phyloP scores from a whole-genome alignment of 2,888 invertebrate genomes.

The Spodoptera exigua region DNA sequence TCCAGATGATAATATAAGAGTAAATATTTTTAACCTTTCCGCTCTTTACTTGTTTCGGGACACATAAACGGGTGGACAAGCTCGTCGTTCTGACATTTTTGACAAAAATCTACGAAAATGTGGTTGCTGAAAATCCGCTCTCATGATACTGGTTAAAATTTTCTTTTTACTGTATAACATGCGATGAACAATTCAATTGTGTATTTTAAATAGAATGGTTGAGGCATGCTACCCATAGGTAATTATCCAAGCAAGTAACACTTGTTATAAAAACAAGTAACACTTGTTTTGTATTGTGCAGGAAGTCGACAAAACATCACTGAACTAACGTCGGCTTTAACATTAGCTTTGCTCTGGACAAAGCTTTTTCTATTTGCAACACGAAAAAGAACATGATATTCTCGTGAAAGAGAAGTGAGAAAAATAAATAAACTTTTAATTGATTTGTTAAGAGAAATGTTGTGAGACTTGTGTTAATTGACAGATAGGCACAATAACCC shows the following conservation, averaged over 20 bases:
- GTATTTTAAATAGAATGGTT: constrained; percentile 20
- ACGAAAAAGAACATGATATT: constrained; percentile 21
- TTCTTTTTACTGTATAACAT: no score
- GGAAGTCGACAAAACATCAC: constrained; percentile 41
- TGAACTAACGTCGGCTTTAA: constrained; percentile 42
- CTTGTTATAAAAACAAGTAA: constrained; percentile 7
- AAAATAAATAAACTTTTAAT: constrained; percentile 25
- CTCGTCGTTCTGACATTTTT: no score
- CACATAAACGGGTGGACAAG: no score
- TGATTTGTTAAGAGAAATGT: constrained; percentile 8
- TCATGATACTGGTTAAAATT: no score
- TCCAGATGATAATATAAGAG: constrained; percentile 71
- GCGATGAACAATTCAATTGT: constrained; percentile 12
- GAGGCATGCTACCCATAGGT: neutral
- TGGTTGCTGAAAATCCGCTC: no score
- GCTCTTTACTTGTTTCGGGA: constrained; percentile 55
- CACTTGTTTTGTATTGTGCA: constrained; percentile 27
- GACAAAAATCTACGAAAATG: no score
- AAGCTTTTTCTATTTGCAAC: constrained; percentile 36
- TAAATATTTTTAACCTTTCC: constrained; percentile 72
- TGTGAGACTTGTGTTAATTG: constrained; percentile 43
- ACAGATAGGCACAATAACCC: constrained; percentile 16
- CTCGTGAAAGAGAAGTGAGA: constrained; percentile 16
- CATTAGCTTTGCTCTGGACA: constrained; percentile 28
- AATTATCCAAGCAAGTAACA: neutral